Conservation (phyloP, 2,797 vertebrate species). For the Avahi laniger region DNA sequence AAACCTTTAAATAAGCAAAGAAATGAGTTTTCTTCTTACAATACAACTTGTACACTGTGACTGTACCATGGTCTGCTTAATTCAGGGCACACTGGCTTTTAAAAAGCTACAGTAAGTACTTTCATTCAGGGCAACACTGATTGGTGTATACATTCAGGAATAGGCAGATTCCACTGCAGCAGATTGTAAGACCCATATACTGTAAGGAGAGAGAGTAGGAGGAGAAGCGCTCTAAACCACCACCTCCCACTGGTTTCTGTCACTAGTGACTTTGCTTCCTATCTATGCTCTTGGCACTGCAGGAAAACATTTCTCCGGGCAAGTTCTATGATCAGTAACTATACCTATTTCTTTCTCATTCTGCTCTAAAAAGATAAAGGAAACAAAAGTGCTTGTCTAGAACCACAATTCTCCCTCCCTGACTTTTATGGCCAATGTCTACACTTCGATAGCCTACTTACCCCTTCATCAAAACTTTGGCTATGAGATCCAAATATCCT, state of each 20-base stretch:
- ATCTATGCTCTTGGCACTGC: neutral
- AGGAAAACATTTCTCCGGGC: neutral
- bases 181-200: neutral
- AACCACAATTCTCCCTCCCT: neutral
- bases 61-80: neutral
- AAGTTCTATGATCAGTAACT: constrained; percentile 2
- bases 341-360: neutral
- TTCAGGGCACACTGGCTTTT: neutral
- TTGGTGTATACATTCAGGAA: neutral
- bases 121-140: neutral
- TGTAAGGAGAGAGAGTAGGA: neutral
- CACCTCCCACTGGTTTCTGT: constrained; percentile 7
- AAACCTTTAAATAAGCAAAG: neutral
- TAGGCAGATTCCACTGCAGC: neutral
- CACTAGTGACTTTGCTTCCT: neutral
- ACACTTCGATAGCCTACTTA: neutral
- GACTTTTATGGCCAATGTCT: neutral
- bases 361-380: neutral
- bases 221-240: neutral
- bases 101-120: neutral
- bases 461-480: neutral
- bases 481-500: neutral
- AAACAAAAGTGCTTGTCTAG: neutral
- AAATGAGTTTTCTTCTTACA: neutral
- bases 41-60: neutral